Base-by-base conservation (phyloP, 2,113 vertebrate species). In the Pedionomus torquatus region DNA sequence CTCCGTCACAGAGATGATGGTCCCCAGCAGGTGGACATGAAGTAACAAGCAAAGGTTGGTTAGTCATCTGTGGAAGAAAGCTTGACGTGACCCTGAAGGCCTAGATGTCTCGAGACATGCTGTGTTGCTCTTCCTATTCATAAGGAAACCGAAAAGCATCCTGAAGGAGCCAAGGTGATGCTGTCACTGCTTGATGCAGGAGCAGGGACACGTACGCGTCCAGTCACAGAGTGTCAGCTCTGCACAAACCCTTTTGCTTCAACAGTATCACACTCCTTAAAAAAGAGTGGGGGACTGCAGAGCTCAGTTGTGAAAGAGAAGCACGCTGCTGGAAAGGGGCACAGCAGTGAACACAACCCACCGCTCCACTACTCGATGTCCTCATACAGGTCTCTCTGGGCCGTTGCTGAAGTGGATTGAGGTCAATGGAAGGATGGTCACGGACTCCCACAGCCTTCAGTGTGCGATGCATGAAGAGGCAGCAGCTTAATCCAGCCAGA, bases 141-240 rank as follows among this genome's bases (percentile, higher is more conserved):
- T 72, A 57, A 83, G 64, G 49, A 91, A 77, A 35, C 28, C 12
- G 82, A 49, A 79, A 85, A 28, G 9, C 23, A 41, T 46, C 39
- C 64, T 41, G 43, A 79, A 91, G 71, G 78, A 87, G 57, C 26
- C 2, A 6, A 89, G 35, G 48, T 63, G 51, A 35, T 63, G 63
- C 58, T 3, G 0, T 80, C 7, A 0, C 58, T 75, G 1, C 51
- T 63, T 63, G 75, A 41, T 3, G 2, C 28, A 33, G 39, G 11
- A 89, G 14, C 25, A 26, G 26, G 30, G 44, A 35, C 12, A 10
- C 1, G 0, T 41, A 9, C 52, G 20, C 1, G 2, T 64, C 19
- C 28, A 44, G 35, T 71, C 57, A 48, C 57, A 35, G 65, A 21
- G 37, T 30, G 10, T 44, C 33, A 43, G 30, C n/a, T 81, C 30